Conservation (phyloP, 2,797 vertebrate genomes). For the Enteromius trimaculatus region DNA sequence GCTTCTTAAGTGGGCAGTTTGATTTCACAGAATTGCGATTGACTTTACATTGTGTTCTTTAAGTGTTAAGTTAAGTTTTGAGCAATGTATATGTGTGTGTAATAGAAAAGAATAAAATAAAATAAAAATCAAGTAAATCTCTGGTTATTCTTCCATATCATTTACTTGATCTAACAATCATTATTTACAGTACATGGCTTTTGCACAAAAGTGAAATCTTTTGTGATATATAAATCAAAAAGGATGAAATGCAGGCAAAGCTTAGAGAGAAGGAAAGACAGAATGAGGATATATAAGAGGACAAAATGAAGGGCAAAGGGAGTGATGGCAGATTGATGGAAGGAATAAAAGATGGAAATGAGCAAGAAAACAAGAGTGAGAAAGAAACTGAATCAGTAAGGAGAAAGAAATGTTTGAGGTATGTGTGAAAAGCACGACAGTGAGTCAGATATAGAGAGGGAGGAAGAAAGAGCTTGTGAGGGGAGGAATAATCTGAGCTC, state of each 20-base stretch:
- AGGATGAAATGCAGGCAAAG: constrained; percentile 6
- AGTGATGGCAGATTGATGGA: constrained; percentile 14
- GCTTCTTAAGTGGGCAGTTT: too few species aligned
- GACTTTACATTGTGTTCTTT: too few species aligned
- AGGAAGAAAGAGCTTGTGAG: constrained; percentile 25
- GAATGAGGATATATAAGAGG: constrained; percentile 20
- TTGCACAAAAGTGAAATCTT: constrained; percentile 14
- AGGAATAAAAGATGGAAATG: constrained; percentile 18
- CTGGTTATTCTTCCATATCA: background rate
- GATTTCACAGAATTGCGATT: too few species aligned
- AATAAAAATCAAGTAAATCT: background rate
- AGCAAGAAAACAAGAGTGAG: background rate
- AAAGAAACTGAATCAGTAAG: constrained; percentile 15
- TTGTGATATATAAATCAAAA: background rate
- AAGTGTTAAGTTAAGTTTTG: too few species aligned
- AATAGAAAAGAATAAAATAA: background rate
- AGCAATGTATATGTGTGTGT: too few species aligned
- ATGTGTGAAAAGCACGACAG: constrained; percentile 21
- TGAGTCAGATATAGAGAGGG: constrained; percentile 8
- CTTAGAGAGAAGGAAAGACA: background rate
- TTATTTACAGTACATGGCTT: background rate
- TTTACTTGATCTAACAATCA: background rate
- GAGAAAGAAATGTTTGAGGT: constrained; percentile 11
- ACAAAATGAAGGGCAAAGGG: constrained; percentile 26
- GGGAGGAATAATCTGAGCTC: constrained; percentile 82